Conservation (phyloP, 1,140 invertebrate species). For the Drosophila sturtevanti region DNA sequence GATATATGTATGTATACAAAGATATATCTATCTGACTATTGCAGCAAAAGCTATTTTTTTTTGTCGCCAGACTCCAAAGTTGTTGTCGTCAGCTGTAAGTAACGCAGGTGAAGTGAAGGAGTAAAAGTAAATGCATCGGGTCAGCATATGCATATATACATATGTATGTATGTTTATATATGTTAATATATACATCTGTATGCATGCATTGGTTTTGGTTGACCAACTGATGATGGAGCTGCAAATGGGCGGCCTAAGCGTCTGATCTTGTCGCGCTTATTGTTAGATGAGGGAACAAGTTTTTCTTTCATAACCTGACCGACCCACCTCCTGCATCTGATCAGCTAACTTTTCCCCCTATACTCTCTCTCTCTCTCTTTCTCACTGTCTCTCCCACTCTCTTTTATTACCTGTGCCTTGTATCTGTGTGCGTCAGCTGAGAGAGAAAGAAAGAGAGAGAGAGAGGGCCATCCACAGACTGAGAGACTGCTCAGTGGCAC, state of each 20-base stretch:
- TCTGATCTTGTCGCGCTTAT: slow-evolving; percentile 46
- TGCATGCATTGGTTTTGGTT: slow-evolving; percentile 15
- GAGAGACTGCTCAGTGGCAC: too few relatives aligned
- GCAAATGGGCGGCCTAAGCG: slow-evolving; percentile 41
- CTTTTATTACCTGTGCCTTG: background rate
- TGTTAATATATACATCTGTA: slow-evolving; percentile 8
- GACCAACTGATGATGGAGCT: slow-evolving; percentile 40
- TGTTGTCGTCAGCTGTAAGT: slow-evolving; percentile 7
- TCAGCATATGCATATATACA: background rate
- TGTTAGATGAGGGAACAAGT: slow-evolving; percentile 57
- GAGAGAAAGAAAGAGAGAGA: slow-evolving; percentile 6
- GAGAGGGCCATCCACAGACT: background rate
- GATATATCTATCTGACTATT: slow-evolving; percentile 13
- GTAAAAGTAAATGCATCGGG: slow-evolving; percentile 9
- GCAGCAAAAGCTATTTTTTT: slow-evolving; percentile 11
- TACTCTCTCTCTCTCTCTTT: background rate
- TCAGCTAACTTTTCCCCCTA: background rate
- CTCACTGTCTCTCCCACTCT: background rate
- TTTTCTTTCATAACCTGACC: slow-evolving; percentile 39
- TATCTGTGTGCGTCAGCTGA: slow-evolving; percentile 13
- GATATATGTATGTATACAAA: background rate
- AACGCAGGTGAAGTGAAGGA: slow-evolving; percentile 12
- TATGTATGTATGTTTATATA: background rate
- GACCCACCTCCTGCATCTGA: slow-evolving; percentile 22
- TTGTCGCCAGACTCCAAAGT: slow-evolving; percentile 14